Evolutionary conservation across 2,113 vertebrate genomes (phyloP), one percentile per base, ranked within the genome.

Genomic region (Danionella cerebrum): DNA sequence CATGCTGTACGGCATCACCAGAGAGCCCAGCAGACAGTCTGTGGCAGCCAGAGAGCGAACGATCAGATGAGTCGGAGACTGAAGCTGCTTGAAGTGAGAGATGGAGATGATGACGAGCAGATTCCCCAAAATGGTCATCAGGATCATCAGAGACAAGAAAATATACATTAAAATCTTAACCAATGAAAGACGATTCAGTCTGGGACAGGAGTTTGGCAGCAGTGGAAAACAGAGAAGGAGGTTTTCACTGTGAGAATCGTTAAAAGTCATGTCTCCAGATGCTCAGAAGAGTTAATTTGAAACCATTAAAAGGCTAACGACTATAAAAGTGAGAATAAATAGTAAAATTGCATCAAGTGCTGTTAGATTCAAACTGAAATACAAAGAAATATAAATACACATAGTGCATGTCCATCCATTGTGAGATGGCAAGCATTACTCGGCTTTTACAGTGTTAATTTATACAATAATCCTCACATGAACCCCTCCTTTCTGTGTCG

Each of bases 1-100:
- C 62, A 73, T 70, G 18, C 57, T 91, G 21, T 83, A 90, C 18
- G 91, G 90, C 91, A 93, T 92, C 62, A 91, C 60, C 21, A 90
- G 29, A 21, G 60, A 42, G 3, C 79, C 79, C 47, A 80, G 39
- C 41, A 77, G 19, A 21, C 69, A 73, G 45, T 80, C 79, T 16
- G 70, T 27, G 3, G 71, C 33, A 9, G 79, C 77, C 45, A 81
- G 19, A 5, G 73, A 81, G 16, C 69, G 54, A 21, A 79, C 14
- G 10, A 79, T 68, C 24, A 74, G 16, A 42, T 81, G 77, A 18
- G 79, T 55, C 36, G 53, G 11, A 19, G 44, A 54, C 14, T 45
- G 53, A 1, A 44, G 16, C 16, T 44, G 29, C 9, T 33, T 33
- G 29, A 33, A 33, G 29, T 33, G 29, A 33, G 29, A 33, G 29